A percentile compares a stretch with the other conserved stretches of the same genome.
phyloP scores from a whole-genome alignment of 2,113 vertebrate genomes.

The Paratilapia polleni region DNA sequence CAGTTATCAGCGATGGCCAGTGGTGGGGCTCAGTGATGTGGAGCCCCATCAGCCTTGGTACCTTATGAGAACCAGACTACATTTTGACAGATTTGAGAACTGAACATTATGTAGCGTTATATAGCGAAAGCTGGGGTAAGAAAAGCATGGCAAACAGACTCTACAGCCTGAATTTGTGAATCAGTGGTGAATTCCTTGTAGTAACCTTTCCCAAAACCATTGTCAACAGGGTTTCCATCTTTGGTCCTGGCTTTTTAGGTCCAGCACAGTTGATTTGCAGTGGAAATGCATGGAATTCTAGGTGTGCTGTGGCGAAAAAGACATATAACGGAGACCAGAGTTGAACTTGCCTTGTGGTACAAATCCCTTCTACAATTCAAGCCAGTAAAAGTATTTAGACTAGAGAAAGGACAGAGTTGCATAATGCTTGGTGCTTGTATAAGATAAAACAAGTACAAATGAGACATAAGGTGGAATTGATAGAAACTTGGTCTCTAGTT shows the following conservation, averaged over 20 bases:
- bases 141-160: background rate
- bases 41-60: background rate
- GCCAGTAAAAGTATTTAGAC: background rate
- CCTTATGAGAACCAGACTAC: background rate
- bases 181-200: background rate
- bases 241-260: background rate
- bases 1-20: background rate
- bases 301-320: rapidly evolving
- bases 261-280: background rate
- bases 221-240: background rate
- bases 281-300: background rate
- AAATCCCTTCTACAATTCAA: background rate
- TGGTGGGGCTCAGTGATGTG: background rate
- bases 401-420: background rate
- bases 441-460: background rate
- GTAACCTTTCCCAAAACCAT: background rate
- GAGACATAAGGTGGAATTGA: background rate
- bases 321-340: background rate
- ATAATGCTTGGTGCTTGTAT: background rate
- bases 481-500: background rate
- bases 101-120: background rate
- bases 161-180: background rate
- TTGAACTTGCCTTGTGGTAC: background rate
- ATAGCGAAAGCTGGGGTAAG: background rate
- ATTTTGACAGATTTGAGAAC: background rate